Evolutionary conservation across 2,888 invertebrate genomes (phyloP).

Genomic region (Sphinx pinastri): DNA sequence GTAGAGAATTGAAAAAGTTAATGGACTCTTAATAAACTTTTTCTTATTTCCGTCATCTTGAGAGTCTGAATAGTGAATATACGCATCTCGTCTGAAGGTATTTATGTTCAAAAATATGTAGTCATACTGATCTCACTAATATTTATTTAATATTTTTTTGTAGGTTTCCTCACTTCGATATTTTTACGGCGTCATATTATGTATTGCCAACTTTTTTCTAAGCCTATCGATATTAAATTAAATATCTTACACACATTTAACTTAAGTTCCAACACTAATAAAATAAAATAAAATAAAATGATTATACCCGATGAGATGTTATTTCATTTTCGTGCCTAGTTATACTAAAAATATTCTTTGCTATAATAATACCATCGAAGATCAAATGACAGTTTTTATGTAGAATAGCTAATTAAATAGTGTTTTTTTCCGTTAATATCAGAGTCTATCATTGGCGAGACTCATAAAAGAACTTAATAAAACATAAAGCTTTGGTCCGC

Average conservation of each 20-base stretch:
- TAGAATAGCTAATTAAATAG: constrained; percentile 51
- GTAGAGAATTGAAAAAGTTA: constrained; percentile 57
- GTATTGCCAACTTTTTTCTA: too few species aligned
- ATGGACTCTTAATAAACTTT: constrained; percentile 56
- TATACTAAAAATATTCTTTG: not conserved
- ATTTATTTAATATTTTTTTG: too few species aligned
- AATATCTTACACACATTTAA: too few species aligned
- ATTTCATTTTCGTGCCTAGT: too few species aligned
- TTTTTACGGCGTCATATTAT: too few species aligned
- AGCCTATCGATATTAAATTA: too few species aligned
- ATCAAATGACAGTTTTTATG: constrained; percentile 3
- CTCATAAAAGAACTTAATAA: constrained; percentile 75
- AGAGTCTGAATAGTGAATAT: constrained; percentile 30
- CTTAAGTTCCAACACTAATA: too few species aligned
- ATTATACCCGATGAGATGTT: too few species aligned
- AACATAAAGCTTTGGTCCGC: constrained; percentile 67
- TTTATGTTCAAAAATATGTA: constrained; percentile 24
- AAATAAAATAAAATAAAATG: too few species aligned
- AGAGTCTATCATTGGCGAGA: constrained; percentile 54
- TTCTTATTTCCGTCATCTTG: constrained; percentile 35
- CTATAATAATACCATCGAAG: not conserved
- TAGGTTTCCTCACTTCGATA: too few species aligned
- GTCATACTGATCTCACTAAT: not conserved
- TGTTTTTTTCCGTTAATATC: constrained; percentile 54
- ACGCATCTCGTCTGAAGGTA: constrained; percentile 29